Evolutionary conservation across 2,888 invertebrate species (phyloP).

Genomic region (Atethmia centrago): DNA sequence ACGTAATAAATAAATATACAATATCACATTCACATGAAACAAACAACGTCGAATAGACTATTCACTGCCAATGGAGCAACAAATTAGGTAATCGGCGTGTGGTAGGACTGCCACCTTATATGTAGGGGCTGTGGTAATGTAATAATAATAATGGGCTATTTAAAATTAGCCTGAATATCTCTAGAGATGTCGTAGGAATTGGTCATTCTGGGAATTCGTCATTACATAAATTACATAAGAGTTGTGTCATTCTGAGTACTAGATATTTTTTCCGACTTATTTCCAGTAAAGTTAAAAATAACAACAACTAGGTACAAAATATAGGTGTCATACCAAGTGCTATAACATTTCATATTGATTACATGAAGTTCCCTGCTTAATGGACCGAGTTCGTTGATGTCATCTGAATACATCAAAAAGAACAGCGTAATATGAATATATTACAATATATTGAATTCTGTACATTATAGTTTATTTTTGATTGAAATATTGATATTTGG

Average conservation of each 20-base stretch:
- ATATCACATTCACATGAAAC: too few relatives aligned
- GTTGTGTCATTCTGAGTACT: neutral
- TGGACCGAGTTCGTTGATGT: neutral
- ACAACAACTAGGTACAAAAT: neutral
- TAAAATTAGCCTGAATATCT: neutral
- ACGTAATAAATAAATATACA: too few relatives aligned
- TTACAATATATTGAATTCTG: slow-evolving; percentile 7
- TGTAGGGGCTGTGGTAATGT: too few relatives aligned
- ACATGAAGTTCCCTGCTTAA: neutral
- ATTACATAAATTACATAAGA: neutral
- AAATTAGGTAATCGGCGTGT: too few relatives aligned
- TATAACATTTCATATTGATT: neutral
- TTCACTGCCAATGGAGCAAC: too few relatives aligned
- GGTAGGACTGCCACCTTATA: too few relatives aligned
- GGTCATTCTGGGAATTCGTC: neutral
- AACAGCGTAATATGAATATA: neutral
- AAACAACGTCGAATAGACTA: too few relatives aligned
- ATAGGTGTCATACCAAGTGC: neutral
- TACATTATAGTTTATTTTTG: slow-evolving; percentile 28
- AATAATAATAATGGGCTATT: neutral
- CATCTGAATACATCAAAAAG: neutral
- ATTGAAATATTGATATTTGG: slow-evolving; percentile 31
- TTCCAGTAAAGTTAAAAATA: neutral
- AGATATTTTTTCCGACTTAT: too few relatives aligned
- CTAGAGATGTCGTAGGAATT: neutral